These are phyloP conservation scores for Nibea albiflora DNA, from an alignment of 2,113 vertebrate species.

Conservation along the genomic window DNA sequence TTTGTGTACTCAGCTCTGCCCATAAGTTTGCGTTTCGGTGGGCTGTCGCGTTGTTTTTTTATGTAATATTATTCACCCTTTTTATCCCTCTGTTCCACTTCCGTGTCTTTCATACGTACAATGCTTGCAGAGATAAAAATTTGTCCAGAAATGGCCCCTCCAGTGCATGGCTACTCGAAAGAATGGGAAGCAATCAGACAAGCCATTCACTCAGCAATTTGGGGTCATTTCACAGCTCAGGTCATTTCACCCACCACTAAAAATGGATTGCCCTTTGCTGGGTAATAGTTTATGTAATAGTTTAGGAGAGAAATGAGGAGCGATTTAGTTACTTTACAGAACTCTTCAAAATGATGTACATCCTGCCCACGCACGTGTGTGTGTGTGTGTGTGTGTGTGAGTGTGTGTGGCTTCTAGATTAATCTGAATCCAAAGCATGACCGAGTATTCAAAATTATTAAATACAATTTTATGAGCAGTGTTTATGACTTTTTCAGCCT, in stretches of 20 bases:
- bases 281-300: conserved; percentile 45
- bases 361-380: neutral
- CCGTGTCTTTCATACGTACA: neutral
- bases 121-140: conserved; percentile 4
- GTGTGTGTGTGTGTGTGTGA: conserved; percentile 8
- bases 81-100: neutral
- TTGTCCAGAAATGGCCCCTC: conserved; percentile 21
- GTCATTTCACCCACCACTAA: conserved; percentile 57
- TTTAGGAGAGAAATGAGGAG: conserved; percentile 25
- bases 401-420: conserved; percentile 15
- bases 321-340: conserved; percentile 23
- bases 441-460: conserved; percentile 14
- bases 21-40: neutral
- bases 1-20: neutral
- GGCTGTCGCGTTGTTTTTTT: neutral
- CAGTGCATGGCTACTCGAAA: conserved; percentile 11
- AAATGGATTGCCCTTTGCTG: conserved; percentile 39
- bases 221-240: conserved; percentile 61
- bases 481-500: neutral
- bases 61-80: neutral
- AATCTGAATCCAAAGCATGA: conserved; percentile 1
- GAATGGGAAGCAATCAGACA: conserved; percentile 52
- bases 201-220: conserved; percentile 59
- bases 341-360: neutral
- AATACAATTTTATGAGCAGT: neutral